phyloP scores from a whole-genome alignment of 1,140 invertebrate genomes.

The Augochlora pura region DNA sequence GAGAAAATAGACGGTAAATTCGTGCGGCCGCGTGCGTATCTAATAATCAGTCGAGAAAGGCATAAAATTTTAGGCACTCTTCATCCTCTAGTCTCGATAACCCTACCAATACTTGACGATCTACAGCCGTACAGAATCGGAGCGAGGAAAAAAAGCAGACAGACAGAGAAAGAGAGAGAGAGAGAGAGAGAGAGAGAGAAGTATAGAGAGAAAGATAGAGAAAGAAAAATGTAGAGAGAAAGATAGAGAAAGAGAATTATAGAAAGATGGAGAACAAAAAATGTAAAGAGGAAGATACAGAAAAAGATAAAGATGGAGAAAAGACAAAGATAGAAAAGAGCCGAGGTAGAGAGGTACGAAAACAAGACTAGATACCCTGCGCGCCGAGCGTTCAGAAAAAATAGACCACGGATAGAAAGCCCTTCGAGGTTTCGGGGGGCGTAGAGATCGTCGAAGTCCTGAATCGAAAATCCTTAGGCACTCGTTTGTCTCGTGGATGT shows the following conservation, averaged over 20 bases:
- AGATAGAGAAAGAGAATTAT: too few relatives aligned
- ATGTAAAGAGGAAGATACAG: too few relatives aligned
- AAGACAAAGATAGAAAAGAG: too few relatives aligned
- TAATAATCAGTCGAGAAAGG: slow-evolving; percentile 43
- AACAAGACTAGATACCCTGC: slow-evolving; percentile 5
- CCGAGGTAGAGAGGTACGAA: too few relatives aligned
- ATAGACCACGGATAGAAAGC: not conserved
- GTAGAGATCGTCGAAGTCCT: not conserved
- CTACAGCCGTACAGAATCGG: not conserved
- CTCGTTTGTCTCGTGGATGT: slow-evolving; percentile 23
- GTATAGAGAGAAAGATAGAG: not conserved
- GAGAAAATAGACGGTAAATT: not conserved
- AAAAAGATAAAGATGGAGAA: not conserved
- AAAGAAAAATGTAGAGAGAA: too few relatives aligned
- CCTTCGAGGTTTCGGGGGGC: too few relatives aligned
- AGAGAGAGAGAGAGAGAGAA: not conserved
- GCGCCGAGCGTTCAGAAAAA: too few relatives aligned
- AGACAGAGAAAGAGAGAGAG: not conserved
- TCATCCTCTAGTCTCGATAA: slow-evolving; percentile 26
- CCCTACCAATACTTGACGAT: not conserved
- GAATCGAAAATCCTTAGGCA: slow-evolving; percentile 33
- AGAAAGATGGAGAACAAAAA: too few relatives aligned
- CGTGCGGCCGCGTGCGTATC: not conserved
- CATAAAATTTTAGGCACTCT: slow-evolving; percentile 50
- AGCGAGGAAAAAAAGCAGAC: not conserved